Evolutionary conservation across 2,113 vertebrate species (phyloP).

Genomic region (Brachyistius frenatus): DNA sequence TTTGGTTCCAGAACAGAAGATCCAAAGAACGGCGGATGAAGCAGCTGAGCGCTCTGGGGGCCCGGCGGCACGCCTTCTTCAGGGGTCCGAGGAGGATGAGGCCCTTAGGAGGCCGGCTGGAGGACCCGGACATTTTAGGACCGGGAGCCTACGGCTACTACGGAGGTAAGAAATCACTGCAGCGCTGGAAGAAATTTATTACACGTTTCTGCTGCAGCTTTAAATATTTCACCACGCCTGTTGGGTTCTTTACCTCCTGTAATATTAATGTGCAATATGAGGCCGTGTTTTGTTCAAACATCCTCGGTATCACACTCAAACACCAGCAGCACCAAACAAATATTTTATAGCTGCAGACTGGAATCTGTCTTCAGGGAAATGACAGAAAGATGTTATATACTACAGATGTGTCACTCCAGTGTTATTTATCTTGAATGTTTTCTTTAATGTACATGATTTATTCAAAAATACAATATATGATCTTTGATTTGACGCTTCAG

Average conservation of each 20-base stretch:
- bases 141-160: slow-evolving; percentile 95
- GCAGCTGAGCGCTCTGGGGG: slow-evolving; percentile 93
- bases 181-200: neutral
- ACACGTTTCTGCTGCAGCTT: neutral
- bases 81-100: slow-evolving; percentile 95
- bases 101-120: slow-evolving; percentile 92
- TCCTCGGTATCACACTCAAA: neutral
- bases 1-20: slow-evolving; percentile 84
- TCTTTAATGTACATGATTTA: too few species aligned
- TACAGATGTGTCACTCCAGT: too few species aligned
- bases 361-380: too few species aligned
- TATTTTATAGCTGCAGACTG: too few species aligned
- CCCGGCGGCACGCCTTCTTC: slow-evolving; percentile 94
- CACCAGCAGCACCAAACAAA: neutral
- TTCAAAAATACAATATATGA: too few species aligned
- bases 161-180: slow-evolving; percentile 87
- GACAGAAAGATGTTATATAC: too few species aligned
- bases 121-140: slow-evolving; percentile 95
- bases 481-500: too few species aligned
- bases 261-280: neutral
- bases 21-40: slow-evolving; percentile 97
- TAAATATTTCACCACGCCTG: neutral
- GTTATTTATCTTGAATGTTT: too few species aligned
- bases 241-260: neutral
- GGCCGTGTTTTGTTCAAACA: neutral